A percentile compares a stretch with the other conserved stretches of the same genome.
Conservation (phyloP, 2,888 invertebrate genomes). For the Brachypterus glaber region DNA sequence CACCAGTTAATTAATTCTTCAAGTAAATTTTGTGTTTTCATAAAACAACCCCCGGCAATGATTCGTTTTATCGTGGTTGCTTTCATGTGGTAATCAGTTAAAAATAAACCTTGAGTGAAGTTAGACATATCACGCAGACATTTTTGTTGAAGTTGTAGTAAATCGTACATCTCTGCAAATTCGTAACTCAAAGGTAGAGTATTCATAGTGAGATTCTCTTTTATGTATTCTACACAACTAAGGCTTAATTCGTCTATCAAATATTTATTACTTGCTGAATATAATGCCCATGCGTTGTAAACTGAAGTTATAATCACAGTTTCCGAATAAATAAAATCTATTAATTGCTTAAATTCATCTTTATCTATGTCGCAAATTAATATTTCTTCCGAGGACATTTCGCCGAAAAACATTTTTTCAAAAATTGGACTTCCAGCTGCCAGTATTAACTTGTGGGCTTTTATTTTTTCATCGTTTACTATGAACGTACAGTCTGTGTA, state of each 20-base stretch:
- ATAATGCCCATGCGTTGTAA: constrained; percentile 51
- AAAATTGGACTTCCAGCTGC: constrained; percentile 60
- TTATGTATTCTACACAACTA: constrained; percentile 46
- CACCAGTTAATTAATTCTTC: constrained; percentile 49
- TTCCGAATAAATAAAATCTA: constrained; percentile 55
- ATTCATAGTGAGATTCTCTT: constrained; percentile 46
- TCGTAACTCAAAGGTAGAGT: constrained; percentile 51
- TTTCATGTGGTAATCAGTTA: constrained; percentile 44
- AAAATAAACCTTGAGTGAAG: constrained; percentile 46
- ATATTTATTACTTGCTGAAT: constrained; percentile 59
- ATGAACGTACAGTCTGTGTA: constrained; percentile 48
- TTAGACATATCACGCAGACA: constrained; percentile 49
- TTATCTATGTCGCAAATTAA: constrained; percentile 51
- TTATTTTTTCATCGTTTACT: constrained; percentile 44
- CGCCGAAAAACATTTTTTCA: constrained; percentile 59
- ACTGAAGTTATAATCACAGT: constrained; percentile 46
- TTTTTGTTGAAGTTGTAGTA: constrained; percentile 42
- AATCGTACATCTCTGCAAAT: constrained; percentile 52
- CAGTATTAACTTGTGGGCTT: constrained; percentile 53
- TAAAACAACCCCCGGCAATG: constrained; percentile 44
- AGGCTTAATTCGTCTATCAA: constrained; percentile 47
- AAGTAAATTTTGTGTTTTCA: constrained; percentile 46
- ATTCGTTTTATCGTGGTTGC: constrained; percentile 43
- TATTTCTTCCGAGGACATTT: constrained; percentile 46
- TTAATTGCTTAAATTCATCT: constrained; percentile 49